phyloP scores from a whole-genome alignment of 1,140 invertebrate genomes.

The Vanessa atalanta region DNA sequence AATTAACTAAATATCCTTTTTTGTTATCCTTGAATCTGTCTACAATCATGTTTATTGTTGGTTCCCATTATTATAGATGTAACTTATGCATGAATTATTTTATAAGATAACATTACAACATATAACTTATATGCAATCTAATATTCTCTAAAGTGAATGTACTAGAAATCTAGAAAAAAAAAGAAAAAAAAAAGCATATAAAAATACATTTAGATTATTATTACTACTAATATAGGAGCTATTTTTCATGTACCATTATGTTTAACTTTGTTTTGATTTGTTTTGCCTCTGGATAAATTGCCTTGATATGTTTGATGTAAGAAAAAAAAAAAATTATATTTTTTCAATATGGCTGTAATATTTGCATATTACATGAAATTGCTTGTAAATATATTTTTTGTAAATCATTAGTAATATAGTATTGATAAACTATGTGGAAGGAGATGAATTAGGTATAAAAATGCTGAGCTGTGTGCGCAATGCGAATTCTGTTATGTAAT shows the following conservation, averaged over 20 bases:
- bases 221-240: background rate
- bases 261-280: background rate
- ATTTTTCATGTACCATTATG: background rate
- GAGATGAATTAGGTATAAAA: background rate
- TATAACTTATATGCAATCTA: slow-evolving; percentile 2
- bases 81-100: slow-evolving; percentile 10
- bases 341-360: slow-evolving; percentile 9
- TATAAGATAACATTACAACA: background rate
- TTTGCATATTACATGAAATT: background rate
- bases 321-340: background rate
- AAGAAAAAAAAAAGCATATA: background rate
- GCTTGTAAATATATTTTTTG: slow-evolving; percentile 10
- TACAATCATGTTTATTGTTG: slow-evolving; percentile 19
- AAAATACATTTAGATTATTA: background rate
- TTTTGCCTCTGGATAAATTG: background rate
- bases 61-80: slow-evolving; percentile 10
- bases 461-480: too few species aligned
- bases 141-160: background rate
- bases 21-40: slow-evolving; percentile 18
- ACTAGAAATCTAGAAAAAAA: background rate
- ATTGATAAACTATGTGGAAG: background rate
- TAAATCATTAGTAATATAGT: slow-evolving; percentile 1
- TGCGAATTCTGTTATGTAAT: too few species aligned
- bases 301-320: background rate
- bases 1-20: slow-evolving; percentile 30